phyloP scores from a whole-genome alignment of 1,140 invertebrate species.

The Ganaspis sp. region DNA sequence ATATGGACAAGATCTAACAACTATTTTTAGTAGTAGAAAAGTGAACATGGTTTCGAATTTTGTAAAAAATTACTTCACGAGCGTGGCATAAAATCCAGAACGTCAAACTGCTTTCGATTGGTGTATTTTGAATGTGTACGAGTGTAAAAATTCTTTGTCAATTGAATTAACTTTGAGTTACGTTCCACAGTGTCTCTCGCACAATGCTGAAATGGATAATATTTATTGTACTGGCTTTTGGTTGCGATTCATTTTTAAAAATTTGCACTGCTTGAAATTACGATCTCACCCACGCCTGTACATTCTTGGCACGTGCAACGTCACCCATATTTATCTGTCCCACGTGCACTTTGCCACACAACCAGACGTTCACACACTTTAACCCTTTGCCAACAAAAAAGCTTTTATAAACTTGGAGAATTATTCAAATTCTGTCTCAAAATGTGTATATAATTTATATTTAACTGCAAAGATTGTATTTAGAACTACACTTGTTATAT shows the following conservation, averaged over 20 bases:
- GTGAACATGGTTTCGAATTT: background rate
- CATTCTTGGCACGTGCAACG: conserved; percentile 54
- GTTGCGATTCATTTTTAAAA: conserved; percentile 54
- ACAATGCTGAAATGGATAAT: conserved; percentile 48
- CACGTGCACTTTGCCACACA: conserved; percentile 44
- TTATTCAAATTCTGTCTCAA: background rate
- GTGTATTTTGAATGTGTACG: conserved; percentile 50
- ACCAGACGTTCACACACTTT: background rate
- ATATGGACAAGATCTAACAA: background rate
- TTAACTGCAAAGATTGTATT: too few species aligned
- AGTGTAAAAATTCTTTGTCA: conserved; percentile 55
- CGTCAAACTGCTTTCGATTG: background rate
- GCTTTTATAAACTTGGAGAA: too few species aligned
- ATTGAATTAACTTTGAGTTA: conserved; percentile 55
- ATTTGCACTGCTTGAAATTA: conserved; percentile 55
- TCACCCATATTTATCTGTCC: conserved; percentile 53
- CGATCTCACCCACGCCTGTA: conserved; percentile 50
- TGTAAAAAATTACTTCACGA: background rate
- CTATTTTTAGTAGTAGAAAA: background rate
- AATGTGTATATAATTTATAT: background rate
- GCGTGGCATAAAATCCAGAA: background rate
- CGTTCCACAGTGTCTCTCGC: conserved; percentile 48
- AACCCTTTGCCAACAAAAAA: too few species aligned
- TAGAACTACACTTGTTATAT: too few species aligned
- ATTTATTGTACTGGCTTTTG: conserved; percentile 58